phyloP scores from a whole-genome alignment of 1,140 invertebrate species.

The Triops longicaudatus region DNA sequence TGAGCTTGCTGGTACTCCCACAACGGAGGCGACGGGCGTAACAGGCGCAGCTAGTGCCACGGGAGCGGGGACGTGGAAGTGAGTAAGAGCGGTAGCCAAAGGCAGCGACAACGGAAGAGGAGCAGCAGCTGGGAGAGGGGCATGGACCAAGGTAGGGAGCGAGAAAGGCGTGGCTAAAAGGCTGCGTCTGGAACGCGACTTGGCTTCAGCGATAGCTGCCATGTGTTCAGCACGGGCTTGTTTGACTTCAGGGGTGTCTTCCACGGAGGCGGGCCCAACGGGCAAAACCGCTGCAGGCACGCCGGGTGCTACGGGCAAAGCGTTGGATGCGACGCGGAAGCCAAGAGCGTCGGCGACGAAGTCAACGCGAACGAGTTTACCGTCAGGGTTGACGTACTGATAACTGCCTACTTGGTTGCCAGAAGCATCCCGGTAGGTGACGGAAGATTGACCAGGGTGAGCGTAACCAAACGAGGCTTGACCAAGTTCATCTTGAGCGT shows the following conservation, averaged over 20 bases:
- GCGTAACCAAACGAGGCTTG: slow-evolving; percentile 48
- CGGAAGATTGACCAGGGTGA: slow-evolving; percentile 46
- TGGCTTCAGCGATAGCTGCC: slow-evolving; percentile 23
- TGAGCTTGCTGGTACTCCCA: neutral
- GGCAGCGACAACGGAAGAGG: neutral
- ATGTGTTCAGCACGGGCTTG: slow-evolving; percentile 22
- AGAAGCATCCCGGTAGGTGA: slow-evolving; percentile 42
- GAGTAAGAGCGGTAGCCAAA: slow-evolving; percentile 23
- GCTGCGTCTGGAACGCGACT: slow-evolving; percentile 7
- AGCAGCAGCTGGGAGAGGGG: neutral
- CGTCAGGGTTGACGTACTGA: slow-evolving; percentile 47
- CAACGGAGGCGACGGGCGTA: slow-evolving; percentile 33
- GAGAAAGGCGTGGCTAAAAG: slow-evolving; percentile 1
- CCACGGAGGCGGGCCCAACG: slow-evolving; percentile 33
- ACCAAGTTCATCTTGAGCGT: slow-evolving; percentile 48
- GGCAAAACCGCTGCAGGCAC: slow-evolving; percentile 33
- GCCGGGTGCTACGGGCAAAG: slow-evolving; percentile 42
- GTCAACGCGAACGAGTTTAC: slow-evolving; percentile 44
- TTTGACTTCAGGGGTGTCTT: slow-evolving; percentile 36
- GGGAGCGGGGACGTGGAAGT: slow-evolving; percentile 25
- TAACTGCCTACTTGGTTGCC: slow-evolving; percentile 48
- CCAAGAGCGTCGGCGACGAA: slow-evolving; percentile 44
- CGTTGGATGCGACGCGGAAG: slow-evolving; percentile 46
- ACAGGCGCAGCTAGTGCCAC: slow-evolving; percentile 27
- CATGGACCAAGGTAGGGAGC: neutral